Evolutionary conservation across 2,113 vertebrate species (phyloP).

Genomic region (Raja brachyura): DNA sequence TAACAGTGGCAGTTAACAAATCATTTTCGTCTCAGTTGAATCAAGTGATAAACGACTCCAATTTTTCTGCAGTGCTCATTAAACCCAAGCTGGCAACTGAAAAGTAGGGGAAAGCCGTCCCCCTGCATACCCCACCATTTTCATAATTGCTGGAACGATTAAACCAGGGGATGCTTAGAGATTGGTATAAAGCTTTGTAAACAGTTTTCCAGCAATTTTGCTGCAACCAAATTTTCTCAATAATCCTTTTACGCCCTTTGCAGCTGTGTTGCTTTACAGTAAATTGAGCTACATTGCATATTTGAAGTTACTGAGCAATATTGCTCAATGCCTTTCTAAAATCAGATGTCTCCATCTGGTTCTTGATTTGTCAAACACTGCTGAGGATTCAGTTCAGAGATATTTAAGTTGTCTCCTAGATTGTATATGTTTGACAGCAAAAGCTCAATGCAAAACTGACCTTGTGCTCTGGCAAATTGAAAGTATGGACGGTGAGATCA

Average conservation of each 20-base stretch:
- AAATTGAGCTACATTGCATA: neutral
- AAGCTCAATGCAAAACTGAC: neutral
- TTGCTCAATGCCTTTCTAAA: neutral
- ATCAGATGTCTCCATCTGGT: neutral
- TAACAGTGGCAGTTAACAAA: no score
- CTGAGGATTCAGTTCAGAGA: neutral
- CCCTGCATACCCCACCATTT: no score
- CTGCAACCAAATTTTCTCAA: neutral
- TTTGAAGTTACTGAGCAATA: neutral
- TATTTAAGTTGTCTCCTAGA: neutral
- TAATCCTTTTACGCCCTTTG: neutral
- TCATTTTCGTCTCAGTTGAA: no score
- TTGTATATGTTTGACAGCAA: neutral
- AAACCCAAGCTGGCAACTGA: no score
- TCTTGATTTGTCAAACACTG: no score
- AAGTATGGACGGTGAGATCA: neutral
- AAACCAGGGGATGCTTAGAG: no score
- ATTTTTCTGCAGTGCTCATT: no score
- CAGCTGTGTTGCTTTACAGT: neutral
- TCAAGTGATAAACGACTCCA: no score
- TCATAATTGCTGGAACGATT: no score
- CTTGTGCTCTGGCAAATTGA: neutral
- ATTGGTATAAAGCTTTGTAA: no score
- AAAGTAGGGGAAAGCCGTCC: no score
- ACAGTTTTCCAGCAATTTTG: neutral